Percentiles rank a stretch among this genome's conserved stretches.
phyloP scores from a whole-genome alignment of 2,888 invertebrate species.

The Netelia fuscicornis region DNA sequence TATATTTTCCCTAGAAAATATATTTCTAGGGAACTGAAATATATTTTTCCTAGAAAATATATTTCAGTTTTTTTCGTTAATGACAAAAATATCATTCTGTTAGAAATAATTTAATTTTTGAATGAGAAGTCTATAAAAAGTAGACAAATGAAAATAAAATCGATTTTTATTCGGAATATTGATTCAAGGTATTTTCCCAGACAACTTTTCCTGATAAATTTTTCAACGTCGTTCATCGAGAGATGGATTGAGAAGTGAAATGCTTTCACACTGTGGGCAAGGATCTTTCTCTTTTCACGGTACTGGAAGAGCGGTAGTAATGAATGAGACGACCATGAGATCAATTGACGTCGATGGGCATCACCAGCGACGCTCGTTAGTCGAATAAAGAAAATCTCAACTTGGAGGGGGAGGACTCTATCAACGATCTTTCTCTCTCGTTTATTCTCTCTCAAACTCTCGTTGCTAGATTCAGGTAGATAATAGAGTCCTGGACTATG shows the following conservation, averaged over 20 bases:
- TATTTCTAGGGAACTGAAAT: no score
- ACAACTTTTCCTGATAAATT: constrained; percentile 19
- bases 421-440: constrained; percentile 30
- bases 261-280: constrained; percentile 8
- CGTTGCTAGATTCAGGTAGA: constrained; percentile 21
- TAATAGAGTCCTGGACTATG: constrained; percentile 36
- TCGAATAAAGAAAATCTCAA: constrained; percentile 63
- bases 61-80: no score
- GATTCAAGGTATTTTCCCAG: background rate
- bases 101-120: background rate
- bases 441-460: constrained; percentile 11
- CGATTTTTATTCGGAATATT: background rate
- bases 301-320: constrained; percentile 40
- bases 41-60: no score
- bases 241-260: constrained; percentile 13
- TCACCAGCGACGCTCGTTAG: constrained; percentile 60
- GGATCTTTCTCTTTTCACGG: constrained; percentile 28
- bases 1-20: no score
- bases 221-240: constrained; percentile 16
- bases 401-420: constrained; percentile 16
- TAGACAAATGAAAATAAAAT: background rate
- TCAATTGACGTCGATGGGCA: constrained; percentile 64
- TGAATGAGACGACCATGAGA: constrained; percentile 61
- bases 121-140: background rate
- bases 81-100: no score